These are phyloP conservation scores for Progne subis DNA, from an alignment of 2,113 vertebrate species.

Conservation along the genomic window DNA sequence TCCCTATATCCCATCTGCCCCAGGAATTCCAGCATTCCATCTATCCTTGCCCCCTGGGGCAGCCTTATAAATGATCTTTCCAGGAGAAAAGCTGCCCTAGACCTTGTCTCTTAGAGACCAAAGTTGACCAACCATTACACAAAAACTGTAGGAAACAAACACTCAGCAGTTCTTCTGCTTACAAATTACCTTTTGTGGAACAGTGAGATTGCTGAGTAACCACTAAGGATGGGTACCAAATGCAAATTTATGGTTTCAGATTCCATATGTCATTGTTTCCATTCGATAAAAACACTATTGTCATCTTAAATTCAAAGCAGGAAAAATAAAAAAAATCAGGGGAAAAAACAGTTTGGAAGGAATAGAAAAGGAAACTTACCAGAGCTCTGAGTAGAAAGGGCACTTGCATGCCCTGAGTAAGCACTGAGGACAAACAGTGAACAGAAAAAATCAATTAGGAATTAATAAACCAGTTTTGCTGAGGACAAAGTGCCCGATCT, in stretches of 20 bases:
- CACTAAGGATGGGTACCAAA: neutral
- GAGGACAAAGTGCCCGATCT: neutral
- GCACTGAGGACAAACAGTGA: neutral
- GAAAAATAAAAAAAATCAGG: neutral
- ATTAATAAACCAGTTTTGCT: neutral
- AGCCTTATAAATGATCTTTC: neutral
- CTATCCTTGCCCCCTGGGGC: neutral
- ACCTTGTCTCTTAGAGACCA: neutral
- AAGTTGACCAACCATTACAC: neutral
- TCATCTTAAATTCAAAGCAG: neutral
- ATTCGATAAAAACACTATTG: neutral
- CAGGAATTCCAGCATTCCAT: neutral
- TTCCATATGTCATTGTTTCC: neutral
- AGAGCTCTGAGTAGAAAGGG: neutral
- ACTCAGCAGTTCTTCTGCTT: neutral
- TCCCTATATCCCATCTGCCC: accelerated
- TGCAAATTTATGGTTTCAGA: neutral
- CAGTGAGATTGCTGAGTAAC: neutral
- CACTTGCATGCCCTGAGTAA: neutral
- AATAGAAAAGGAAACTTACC: constrained; percentile 5
- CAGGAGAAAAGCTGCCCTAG: neutral
- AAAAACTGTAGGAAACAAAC: neutral
- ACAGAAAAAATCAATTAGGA: neutral
- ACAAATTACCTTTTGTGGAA: neutral
- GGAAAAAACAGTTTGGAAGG: neutral